Evolutionary conservation across 1,140 invertebrate species (phyloP), one percentile per base, ranked within the genome.

Genomic region (Drosophila punjabiensis): DNA sequence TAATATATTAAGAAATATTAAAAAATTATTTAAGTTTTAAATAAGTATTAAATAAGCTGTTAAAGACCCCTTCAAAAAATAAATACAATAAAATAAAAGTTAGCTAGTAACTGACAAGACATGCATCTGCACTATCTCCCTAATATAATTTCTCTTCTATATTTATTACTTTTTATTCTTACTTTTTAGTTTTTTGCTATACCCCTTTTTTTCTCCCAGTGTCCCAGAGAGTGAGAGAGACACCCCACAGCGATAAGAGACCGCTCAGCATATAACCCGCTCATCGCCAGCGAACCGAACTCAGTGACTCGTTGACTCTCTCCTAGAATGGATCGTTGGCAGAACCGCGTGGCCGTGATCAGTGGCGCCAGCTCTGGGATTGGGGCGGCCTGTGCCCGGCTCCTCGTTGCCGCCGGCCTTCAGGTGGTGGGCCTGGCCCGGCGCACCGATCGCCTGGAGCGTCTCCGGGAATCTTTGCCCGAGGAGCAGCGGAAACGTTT

Each of bases 351-450:
- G 16, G 96, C 95, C 4, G 89, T 96, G 5, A 94, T 96, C 13
- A 96, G 95, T 10, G 96, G 94, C 6, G 95, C 95, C 24, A 95
- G 95, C 62, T 94, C 94, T 4, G 96, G 96, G 0, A 96, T 96
- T 62, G 96, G 96, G 1, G 94, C 93, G 3, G 94, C 93, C 5
- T 93, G 94, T 48, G 93, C 94, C 60, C 82, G 89, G 41, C 79
- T 88, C 1, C 79, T 96, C n/a, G 93, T 94, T 0, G 81, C 94
- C 30, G 81, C 94, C 68, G 95, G 95, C 4, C 86, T 96, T 48
- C 94, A 93, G 53, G 96, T 96, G 0, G 94, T 92, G 8, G 93
- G 86, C 8, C 59, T 93, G 18, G 93, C 92, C 1, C 81, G 92
- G 3, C 92, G 92, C 58, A 81, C 79, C 30, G 80, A 90, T 9